Evolutionary conservation across 2,888 invertebrate species (phyloP), one percentile per base, ranked within the genome.

Genomic region (Tanypteryx hageni): DNA sequence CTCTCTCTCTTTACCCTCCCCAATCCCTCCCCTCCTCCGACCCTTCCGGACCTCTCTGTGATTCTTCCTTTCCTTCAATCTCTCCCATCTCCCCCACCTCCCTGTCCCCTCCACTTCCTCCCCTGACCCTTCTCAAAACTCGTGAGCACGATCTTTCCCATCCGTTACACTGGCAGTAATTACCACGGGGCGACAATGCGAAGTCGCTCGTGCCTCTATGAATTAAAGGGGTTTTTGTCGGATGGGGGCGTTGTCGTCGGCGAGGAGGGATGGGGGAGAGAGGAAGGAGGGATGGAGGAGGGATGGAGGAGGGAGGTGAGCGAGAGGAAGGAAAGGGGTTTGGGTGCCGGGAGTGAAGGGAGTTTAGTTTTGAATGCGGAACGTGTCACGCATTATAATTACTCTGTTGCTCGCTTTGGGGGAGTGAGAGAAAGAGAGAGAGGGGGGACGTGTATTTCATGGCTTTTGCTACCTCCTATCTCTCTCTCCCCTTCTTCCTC

Each of bases 301-400:
- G 44, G 44, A 44, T 1, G 44, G 5, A 56, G 56, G 18, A n/a
- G 83, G 56, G n/a, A 64, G 64, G 5, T n/a, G 64, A 64, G 64
- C 18, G 64, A 18, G 64, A 64, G 64, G 64, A 18, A n/a, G 16
- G 64, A n/a, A n/a, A 44, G 44, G 44, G 44, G 44, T 44, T 44
- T 7, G 83, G 31, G 82, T 44, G 14, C 7, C 14, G 27, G 14
- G 83, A 10, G 16, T 14, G n/a, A 16, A 22, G 89, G 61, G 64
- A 89, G 89, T 44, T 68, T 44, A 89, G 89, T 89, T 89, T 89
- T 89, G 68, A 89, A 89, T 89, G 89, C 89, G 59, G 56, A 89
- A 89, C 89, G 89, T 89, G 89, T 89, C 89, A 44, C 89, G 89
- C 89, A 89, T 89, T 89, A 89, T 89, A 89, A 89, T 89, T 89